These are phyloP conservation scores for Lipophrys pholis DNA, from an alignment of 2,113 vertebrate genomes.

Conservation along the genomic window DNA sequence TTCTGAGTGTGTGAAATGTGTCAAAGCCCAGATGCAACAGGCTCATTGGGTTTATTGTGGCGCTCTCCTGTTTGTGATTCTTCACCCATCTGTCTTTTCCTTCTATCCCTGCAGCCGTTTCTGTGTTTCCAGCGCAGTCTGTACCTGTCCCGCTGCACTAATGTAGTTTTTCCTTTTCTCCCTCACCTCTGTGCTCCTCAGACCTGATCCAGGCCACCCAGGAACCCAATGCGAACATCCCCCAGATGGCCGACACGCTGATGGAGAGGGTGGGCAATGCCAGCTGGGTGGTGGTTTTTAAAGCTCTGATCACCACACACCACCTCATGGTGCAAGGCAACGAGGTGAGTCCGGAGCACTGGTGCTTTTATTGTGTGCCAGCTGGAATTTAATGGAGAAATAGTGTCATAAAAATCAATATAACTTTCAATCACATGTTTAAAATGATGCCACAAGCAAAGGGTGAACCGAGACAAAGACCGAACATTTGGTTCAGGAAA, in stretches of 20 bases:
- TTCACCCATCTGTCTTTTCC: slow-evolving; percentile 5
- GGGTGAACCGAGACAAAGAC: too few relatives aligned
- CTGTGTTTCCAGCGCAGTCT: background rate
- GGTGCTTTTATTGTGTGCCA: background rate
- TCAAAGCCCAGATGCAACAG: slow-evolving; percentile 4
- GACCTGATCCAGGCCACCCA: slow-evolving; percentile 97
- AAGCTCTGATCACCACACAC: slow-evolving; percentile 97
- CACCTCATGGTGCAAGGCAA: slow-evolving; percentile 99
- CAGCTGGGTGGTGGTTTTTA: slow-evolving; percentile 99
- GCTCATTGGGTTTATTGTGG: background rate
- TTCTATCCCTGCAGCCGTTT: slow-evolving; percentile 4
- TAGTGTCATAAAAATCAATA: too few relatives aligned
- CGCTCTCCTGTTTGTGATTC: slow-evolving; percentile 19
- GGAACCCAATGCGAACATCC: slow-evolving; percentile 97
- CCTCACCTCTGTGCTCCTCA: slow-evolving; percentile 73
- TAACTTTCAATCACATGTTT: too few relatives aligned
- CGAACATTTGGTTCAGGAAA: too few relatives aligned
- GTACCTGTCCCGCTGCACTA: background rate
- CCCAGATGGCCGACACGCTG: slow-evolving; percentile 96
- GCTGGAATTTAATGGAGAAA: background rate
- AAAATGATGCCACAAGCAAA: too few relatives aligned
- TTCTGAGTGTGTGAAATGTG: slow-evolving; percentile 14
- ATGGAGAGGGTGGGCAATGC: slow-evolving; percentile 97
- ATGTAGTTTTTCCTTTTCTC: background rate
- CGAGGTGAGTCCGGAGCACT: slow-evolving; percentile 86